Evolutionary conservation across 2,888 invertebrate genomes (phyloP).

Genomic region (Parasteatoda lunata): DNA sequence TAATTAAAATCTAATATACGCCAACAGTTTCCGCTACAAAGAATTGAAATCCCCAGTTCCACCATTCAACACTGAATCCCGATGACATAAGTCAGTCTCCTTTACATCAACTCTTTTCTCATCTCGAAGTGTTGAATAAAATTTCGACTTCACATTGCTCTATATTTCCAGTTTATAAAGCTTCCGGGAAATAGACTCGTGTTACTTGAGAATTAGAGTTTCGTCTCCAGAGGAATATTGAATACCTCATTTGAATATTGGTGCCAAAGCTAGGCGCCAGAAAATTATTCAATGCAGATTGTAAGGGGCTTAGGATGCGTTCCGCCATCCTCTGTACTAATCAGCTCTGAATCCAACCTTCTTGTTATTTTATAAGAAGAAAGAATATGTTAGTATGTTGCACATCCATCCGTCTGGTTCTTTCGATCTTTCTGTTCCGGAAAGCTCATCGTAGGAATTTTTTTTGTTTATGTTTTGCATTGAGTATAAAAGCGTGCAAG

Average conservation of each 20-base stretch:
- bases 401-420: slow-evolving; percentile 22
- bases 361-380: slow-evolving; percentile 43
- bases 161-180: slow-evolving; percentile 40
- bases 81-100: slow-evolving; percentile 38
- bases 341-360: slow-evolving; percentile 34
- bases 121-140: slow-evolving; percentile 12
- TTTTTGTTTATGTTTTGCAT: too few species aligned
- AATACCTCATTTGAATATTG: slow-evolving; percentile 47
- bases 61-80: slow-evolving; percentile 3
- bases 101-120: slow-evolving; percentile 17
- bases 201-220: slow-evolving; percentile 56
- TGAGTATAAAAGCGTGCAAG: too few species aligned
- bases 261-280: slow-evolving; percentile 6
- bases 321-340: slow-evolving; percentile 27
- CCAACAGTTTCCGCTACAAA: too few species aligned
- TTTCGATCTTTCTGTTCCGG: slow-evolving; percentile 5
- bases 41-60: too few species aligned
- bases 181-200: neutral
- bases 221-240: slow-evolving; percentile 34
- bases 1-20: too few species aligned
- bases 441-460: neutral
- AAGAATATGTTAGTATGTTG: slow-evolving; percentile 6
- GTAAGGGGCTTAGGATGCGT: slow-evolving; percentile 28
- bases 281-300: slow-evolving; percentile 54
- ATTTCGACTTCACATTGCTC: slow-evolving; percentile 12